Evolutionary conservation across 2,113 vertebrate genomes (phyloP).

Genomic region (Corvus moneduloides): DNA sequence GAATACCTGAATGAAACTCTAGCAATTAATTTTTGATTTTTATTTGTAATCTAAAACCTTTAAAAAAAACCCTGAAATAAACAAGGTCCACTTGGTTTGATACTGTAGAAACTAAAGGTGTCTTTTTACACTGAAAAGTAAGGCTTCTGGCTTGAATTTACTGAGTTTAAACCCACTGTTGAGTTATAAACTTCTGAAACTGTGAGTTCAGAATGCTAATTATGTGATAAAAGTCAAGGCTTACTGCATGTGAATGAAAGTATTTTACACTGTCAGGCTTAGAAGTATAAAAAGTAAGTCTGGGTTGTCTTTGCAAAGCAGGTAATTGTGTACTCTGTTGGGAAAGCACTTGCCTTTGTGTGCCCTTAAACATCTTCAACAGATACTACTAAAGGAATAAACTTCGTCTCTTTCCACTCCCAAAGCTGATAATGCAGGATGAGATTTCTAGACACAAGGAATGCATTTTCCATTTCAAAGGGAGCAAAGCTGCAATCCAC

Average conservation of each 20-base stretch:
- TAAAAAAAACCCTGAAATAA: neutral
- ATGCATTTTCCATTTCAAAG: neutral
- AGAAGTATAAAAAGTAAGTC: constrained; percentile 1
- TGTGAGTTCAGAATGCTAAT: constrained; percentile 42
- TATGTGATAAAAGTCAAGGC: constrained; percentile 30
- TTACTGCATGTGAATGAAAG: neutral
- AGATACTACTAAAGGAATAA: constrained; percentile 9
- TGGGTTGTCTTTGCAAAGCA: constrained; percentile 26
- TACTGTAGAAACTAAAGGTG: neutral
- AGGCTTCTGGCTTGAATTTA: constrained; percentile 5
- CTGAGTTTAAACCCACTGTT: neutral
- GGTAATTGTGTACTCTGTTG: constrained; percentile 2
- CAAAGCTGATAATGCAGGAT: neutral
- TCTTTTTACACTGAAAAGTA: neutral
- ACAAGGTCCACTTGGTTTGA: neutral
- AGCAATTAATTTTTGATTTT: neutral
- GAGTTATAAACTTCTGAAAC: constrained; percentile 35
- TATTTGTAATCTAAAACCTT: neutral
- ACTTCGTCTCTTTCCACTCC: neutral
- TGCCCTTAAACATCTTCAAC: neutral
- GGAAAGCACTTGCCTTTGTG: neutral
- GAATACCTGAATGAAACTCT: neutral
- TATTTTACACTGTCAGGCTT: neutral
- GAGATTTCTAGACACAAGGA: neutral
- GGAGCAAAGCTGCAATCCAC: neutral